Conservation (phyloP, 2,113 vertebrate species). For the Meleagris gallopavo region DNA sequence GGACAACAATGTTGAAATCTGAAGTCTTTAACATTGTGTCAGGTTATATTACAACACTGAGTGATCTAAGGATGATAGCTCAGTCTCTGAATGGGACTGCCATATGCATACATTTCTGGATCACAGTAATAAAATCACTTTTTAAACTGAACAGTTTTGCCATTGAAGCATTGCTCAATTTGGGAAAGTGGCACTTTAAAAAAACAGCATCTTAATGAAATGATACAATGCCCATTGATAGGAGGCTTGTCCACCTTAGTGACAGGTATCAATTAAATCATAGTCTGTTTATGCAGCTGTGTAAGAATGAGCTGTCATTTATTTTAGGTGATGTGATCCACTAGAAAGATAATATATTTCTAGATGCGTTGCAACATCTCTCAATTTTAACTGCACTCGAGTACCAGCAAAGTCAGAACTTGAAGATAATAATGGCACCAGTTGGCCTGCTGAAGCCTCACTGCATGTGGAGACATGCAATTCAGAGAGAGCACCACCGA, state of each 20-base stretch:
- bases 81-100: neutral
- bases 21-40: neutral
- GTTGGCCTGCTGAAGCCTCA: neutral
- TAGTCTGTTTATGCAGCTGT: neutral
- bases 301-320: neutral
- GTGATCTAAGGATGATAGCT: neutral
- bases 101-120: neutral
- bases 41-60: neutral
- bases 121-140: neutral
- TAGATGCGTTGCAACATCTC: constrained; percentile 6
- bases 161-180: neutral
- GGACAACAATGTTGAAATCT: neutral
- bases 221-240: neutral
- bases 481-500: neutral
- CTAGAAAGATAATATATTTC: neutral
- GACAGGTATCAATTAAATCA: neutral
- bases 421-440: neutral
- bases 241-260: neutral
- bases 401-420: constrained; percentile 26
- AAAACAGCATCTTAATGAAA: neutral
- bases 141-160: neutral
- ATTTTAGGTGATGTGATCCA: neutral
- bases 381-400: neutral
- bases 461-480: neutral
- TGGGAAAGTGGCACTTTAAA: neutral